These are phyloP conservation scores for Drosophila lini DNA, from an alignment of 1,140 invertebrate genomes.

Conservation along the genomic window DNA sequence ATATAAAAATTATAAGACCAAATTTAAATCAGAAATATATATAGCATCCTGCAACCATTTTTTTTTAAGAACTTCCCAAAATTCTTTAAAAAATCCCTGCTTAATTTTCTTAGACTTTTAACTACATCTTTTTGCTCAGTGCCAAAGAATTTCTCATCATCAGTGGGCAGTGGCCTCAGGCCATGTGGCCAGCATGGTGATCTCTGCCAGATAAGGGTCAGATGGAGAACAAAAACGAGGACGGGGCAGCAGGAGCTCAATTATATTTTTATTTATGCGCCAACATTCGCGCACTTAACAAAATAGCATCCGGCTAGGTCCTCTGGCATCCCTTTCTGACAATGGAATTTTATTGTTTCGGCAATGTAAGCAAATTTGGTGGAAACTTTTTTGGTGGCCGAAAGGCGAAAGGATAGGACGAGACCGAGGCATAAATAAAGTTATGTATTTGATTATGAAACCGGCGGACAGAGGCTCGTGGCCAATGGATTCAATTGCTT, in stretches of 20 bases:
- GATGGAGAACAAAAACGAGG: not conserved
- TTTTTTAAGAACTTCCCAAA: not conserved
- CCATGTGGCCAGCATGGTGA: slow-evolving; percentile 38
- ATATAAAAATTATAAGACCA: not conserved
- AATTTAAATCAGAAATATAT: not conserved
- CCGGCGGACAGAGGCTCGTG: slow-evolving; percentile 41
- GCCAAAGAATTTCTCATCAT: slow-evolving; percentile 20
- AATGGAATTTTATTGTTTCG: slow-evolving; percentile 78
- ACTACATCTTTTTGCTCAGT: slow-evolving; percentile 3
- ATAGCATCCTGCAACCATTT: not conserved
- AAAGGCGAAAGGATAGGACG: slow-evolving; percentile 1
- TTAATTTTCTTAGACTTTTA: not conserved
- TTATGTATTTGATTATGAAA: slow-evolving; percentile 78
- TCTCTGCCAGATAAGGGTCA: slow-evolving; percentile 10
- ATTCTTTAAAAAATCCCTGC: not conserved
- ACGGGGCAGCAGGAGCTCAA: slow-evolving; percentile 45
- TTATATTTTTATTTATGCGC: slow-evolving; percentile 82
- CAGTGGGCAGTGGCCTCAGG: slow-evolving; percentile 20
- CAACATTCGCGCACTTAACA: slow-evolving; percentile 78
- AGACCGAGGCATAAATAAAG: slow-evolving; percentile 62
- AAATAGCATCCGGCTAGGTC: slow-evolving; percentile 48
- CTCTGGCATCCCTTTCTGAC: slow-evolving; percentile 59
- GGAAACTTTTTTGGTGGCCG: slow-evolving; percentile 48
- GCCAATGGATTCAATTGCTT: slow-evolving; percentile 73
- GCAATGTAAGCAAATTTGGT: slow-evolving; percentile 76